Conservation (phyloP, 2,888 invertebrate species). For the Mesorhabditis spiculigera region DNA sequence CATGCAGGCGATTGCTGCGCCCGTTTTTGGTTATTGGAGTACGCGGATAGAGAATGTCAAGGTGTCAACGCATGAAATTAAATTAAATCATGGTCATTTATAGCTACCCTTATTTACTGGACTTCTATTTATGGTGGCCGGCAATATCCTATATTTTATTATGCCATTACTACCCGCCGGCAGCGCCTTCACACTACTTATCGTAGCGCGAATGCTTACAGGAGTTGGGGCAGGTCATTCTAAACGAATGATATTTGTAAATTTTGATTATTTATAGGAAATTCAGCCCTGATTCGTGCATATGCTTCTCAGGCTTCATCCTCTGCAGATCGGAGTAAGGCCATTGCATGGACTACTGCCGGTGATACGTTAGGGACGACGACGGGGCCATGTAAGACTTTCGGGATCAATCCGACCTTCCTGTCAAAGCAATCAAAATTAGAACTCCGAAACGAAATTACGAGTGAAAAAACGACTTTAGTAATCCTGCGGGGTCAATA, state of each 20-base stretch:
- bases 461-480: too few relatives aligned
- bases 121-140: not conserved
- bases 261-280: not conserved
- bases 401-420: too few relatives aligned
- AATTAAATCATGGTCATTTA: not conserved
- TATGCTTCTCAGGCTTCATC: not conserved
- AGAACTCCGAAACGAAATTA: too few relatives aligned
- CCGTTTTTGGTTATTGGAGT: not conserved
- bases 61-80: not conserved
- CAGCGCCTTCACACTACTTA: not conserved
- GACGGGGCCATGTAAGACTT: not conserved
- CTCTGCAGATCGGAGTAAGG: not conserved
- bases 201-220: not conserved
- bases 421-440: too few relatives aligned
- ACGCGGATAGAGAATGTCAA: not conserved
- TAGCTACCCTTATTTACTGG: not conserved
- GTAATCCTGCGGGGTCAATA: too few relatives aligned
- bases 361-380: not conserved
- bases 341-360: not conserved
- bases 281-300: constrained; percentile 5
- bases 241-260: not conserved
- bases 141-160: not conserved
- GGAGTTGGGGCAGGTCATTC: not conserved
- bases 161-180: not conserved
- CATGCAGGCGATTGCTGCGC: not conserved